phyloP scores from a whole-genome alignment of 2,888 invertebrate genomes.

The Orthosia gothica region DNA sequence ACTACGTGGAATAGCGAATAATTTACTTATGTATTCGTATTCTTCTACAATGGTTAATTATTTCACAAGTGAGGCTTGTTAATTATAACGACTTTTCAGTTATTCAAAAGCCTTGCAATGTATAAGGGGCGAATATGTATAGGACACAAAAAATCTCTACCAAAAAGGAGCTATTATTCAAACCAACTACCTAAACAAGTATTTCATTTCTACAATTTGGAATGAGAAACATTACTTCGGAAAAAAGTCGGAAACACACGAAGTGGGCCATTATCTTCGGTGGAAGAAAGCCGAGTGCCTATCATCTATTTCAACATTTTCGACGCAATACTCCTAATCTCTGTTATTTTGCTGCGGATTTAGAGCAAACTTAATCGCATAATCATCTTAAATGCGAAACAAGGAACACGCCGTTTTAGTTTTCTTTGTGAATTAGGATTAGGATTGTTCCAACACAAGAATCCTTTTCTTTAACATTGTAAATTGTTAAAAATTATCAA shows the following conservation, averaged over 20 bases:
- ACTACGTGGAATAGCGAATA: background rate
- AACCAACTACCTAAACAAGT: conserved; percentile 25
- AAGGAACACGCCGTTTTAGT: conserved; percentile 39
- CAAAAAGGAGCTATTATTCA: conserved; percentile 26
- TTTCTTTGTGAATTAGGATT: conserved; percentile 18
- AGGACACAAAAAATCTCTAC: background rate
- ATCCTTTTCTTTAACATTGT: background rate
- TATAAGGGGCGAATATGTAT: too few species aligned
- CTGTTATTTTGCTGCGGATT: conserved; percentile 49
- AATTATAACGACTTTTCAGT: background rate
- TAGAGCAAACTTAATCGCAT: conserved; percentile 51
- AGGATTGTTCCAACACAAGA: conserved; percentile 15
- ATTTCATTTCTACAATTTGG: conserved; percentile 33
- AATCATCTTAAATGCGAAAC: conserved; percentile 45
- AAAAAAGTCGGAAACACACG: conserved; percentile 65
- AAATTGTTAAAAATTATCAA: background rate
- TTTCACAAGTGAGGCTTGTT: too few species aligned
- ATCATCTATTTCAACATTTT: conserved; percentile 62
- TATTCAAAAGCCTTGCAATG: background rate
- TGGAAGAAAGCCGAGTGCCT: conserved; percentile 62
- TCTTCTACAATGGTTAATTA: background rate
- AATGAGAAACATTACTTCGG: conserved; percentile 54
- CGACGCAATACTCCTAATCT: conserved; percentile 53
- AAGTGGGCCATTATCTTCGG: conserved; percentile 70
- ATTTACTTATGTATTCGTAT: background rate